A percentile compares a stretch with the other conserved stretches of the same genome.
Conservation (phyloP, 2,888 invertebrate species). For the Machimus atricapillus region DNA sequence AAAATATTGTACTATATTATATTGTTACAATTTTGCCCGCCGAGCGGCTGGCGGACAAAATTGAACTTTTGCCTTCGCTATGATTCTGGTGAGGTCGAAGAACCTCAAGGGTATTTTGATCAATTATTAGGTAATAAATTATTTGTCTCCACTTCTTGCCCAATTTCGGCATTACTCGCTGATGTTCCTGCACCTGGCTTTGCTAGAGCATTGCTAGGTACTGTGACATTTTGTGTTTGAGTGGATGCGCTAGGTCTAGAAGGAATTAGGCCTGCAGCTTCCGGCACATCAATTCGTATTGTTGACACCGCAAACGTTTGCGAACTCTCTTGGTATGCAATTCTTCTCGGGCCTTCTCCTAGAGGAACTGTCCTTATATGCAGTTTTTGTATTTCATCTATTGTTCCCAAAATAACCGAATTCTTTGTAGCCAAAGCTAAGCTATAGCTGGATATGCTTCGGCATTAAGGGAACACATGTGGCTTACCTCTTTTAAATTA, state of each 20-base stretch:
- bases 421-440: slow-evolving; percentile 62
- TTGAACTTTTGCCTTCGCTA: too few species aligned
- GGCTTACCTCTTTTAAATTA: slow-evolving; percentile 91
- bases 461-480: slow-evolving; percentile 97
- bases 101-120: slow-evolving; percentile 97
- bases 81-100: slow-evolving; percentile 93
- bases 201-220: slow-evolving; percentile 66
- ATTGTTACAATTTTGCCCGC: too few species aligned
- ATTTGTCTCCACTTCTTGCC: slow-evolving; percentile 89
- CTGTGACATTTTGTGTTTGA: slow-evolving; percentile 71
- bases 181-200: slow-evolving; percentile 62
- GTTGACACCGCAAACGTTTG: slow-evolving; percentile 95
- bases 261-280: slow-evolving; percentile 73
- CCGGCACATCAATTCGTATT: slow-evolving; percentile 86
- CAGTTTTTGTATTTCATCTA: slow-evolving; percentile 97
- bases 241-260: slow-evolving; percentile 79
- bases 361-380: slow-evolving; percentile 96
- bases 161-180: slow-evolving; percentile 63
- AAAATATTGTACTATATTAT: too few species aligned
- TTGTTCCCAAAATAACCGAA: slow-evolving; percentile 85
- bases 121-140: slow-evolving; percentile 88
- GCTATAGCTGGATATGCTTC: slow-evolving; percentile 93
- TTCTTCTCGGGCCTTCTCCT: slow-evolving; percentile 91
- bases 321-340: slow-evolving; percentile 92
- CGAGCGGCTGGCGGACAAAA: too few species aligned